Conservation (phyloP, 1,140 invertebrate genomes). For the Dysdera silvatica region DNA sequence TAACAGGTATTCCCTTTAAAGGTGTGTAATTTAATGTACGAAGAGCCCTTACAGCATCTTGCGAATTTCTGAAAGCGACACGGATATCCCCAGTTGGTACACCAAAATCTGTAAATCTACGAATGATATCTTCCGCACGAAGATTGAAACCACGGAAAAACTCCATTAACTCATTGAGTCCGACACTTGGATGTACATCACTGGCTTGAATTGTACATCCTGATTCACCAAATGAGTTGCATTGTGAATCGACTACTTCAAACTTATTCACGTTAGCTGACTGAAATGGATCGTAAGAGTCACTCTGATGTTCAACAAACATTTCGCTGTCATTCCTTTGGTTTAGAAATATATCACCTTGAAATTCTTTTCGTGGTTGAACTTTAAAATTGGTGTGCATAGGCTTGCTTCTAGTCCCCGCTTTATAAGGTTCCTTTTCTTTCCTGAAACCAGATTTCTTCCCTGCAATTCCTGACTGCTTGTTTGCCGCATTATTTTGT, state of each 20-base stretch:
- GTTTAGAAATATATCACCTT: not conserved
- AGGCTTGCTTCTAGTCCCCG: no score
- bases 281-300: not conserved
- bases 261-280: not conserved
- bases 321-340: not conserved
- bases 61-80: conserved; percentile 1
- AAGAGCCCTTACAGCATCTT: conserved; percentile 9
- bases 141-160: conserved; percentile 4
- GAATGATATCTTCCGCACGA: not conserved
- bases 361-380: not conserved
- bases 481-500: no score
- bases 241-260: not conserved
- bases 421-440: no score
- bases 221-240: not conserved
- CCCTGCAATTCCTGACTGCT: no score
- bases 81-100: conserved; percentile 8
- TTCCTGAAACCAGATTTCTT: no score
- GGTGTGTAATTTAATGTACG: not conserved
- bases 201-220: not conserved
- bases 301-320: not conserved
- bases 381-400: not conserved
- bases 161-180: not conserved
- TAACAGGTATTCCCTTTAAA: not conserved
- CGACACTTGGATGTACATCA: conserved; percentile 1
- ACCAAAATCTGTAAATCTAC: not conserved